Base-by-base conservation (phyloP, 2,113 vertebrate species). In the Ptyas mucosa region DNA sequence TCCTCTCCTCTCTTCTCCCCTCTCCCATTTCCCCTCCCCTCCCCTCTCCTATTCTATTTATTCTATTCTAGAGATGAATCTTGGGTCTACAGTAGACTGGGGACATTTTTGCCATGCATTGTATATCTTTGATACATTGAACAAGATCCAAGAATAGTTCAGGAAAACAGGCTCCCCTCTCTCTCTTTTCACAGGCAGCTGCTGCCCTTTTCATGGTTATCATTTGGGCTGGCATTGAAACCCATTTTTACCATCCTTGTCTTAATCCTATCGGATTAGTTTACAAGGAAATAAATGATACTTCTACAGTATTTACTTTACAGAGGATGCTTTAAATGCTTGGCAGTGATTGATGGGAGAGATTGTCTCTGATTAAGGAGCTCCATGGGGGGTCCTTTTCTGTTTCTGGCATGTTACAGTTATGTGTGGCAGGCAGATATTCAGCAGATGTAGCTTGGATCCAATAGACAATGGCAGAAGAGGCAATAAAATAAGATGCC, bases 291-390 rank as follows among this genome's bases (percentile, higher is more conserved):
- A 23, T 20, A 24, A 61, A 29, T 1, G n/a, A 64, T 49, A n/a
- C 52, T 55, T 86, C 88, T n/a, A 39, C 34, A 81, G 75, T 81
- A 81, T 90, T 93, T 93, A 75, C 88, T 86, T 86, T 55, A n/a
- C 39, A 18, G 14, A 26, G 12, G 21, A 53, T n/a, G 46, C 20
- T 87, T 90, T 8, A 26, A 3, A 85, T 34, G 43, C 24, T 57
- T 34, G 11, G 2, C 24, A 24, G 14, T 54, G 46, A 86, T 1
- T 26, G 46, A 90, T 52, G 69, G 39, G 26, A 85, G 92, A 20
- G 29, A 21, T n/a, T 20, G 54, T 81, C 88, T 54, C n/a, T 52
- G n/a, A 23, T 49, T 49, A 57, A 34, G 61, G 21, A 5, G 11
- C 34, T 21, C 18, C 18, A 21, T 81, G 34, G 85, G 85, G 90